Evolutionary conservation across 2,113 vertebrate species (phyloP).

Genomic region (Salminus brasiliensis): DNA sequence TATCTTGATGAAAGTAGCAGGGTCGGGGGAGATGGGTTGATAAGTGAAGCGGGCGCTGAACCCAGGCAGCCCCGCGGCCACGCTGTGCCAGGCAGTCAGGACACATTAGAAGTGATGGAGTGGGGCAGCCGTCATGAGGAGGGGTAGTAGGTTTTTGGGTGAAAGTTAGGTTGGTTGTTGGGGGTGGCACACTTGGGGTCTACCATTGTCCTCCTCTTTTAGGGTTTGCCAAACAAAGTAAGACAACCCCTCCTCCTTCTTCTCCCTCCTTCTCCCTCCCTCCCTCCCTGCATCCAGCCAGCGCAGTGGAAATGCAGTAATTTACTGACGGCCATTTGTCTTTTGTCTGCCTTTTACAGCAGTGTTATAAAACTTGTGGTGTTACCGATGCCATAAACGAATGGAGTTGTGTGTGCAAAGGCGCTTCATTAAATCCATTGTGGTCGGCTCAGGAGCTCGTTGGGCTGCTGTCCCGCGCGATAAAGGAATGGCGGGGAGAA

Average conservation of each 20-base stretch:
- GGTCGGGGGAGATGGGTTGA: conserved; percentile 55
- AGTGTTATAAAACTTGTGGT: conserved; percentile 65
- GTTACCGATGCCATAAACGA: conserved; percentile 69
- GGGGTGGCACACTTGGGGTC: background rate
- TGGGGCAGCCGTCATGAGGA: conserved; percentile 39
- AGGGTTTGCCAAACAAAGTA: conserved; percentile 23
- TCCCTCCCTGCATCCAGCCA: background rate
- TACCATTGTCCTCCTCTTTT: conserved; percentile 23
- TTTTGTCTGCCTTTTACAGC: conserved; percentile 73
- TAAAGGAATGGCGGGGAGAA: conserved; percentile 58
- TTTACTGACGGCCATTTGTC: conserved; percentile 73
- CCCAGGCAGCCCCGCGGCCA: conserved; percentile 9
- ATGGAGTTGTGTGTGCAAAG: conserved; percentile 63
- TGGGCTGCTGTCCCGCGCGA: conserved; percentile 51
- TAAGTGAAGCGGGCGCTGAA: conserved; percentile 51
- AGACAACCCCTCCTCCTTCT: conserved; percentile 5
- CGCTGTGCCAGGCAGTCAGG: conserved; percentile 53
- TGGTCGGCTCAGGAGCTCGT: conserved; percentile 60
- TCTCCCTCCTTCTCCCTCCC: background rate
- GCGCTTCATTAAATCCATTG: conserved; percentile 76
- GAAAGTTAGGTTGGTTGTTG: conserved; percentile 22
- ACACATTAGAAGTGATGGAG: conserved; percentile 67
- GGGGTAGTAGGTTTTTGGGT: background rate
- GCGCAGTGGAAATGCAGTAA: conserved; percentile 53
- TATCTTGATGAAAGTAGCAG: conserved; percentile 47